These are phyloP conservation scores for Empis livida DNA, from an alignment of 2,888 invertebrate species.

Conservation along the genomic window DNA sequence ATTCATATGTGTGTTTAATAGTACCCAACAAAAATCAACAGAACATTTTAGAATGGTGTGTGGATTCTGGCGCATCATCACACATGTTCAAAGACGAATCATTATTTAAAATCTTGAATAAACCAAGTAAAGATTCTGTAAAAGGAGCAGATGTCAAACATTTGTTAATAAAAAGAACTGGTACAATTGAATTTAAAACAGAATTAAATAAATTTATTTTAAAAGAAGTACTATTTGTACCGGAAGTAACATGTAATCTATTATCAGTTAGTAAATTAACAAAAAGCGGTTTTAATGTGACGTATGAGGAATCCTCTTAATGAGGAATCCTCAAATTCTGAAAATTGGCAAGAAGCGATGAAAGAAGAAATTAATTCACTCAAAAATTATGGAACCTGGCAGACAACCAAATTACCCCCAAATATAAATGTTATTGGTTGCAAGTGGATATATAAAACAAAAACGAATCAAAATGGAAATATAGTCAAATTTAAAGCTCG, in stretches of 20 bases:
- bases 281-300: conserved; percentile 5
- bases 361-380: neutral
- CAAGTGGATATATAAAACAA: neutral
- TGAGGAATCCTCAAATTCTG: neutral
- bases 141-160: conserved; percentile 11
- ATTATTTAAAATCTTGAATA: conserved; percentile 9
- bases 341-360: neutral
- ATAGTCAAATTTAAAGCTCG: conserved; percentile 1
- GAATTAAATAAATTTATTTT: conserved; percentile 1
- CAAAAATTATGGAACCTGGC: neutral
- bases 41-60: conserved; percentile 7
- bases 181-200: conserved; percentile 4
- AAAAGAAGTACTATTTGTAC: conserved; percentile 12
- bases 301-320: neutral
- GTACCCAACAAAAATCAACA: neutral
- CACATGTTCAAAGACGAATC: conserved; percentile 10
- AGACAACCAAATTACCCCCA: neutral
- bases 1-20: neutral
- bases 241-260: conserved; percentile 10
- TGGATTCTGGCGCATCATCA: conserved; percentile 14
- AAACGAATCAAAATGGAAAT: neutral
- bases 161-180: conserved; percentile 7
- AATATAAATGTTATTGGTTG: neutral
- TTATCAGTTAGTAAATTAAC: conserved; percentile 7
- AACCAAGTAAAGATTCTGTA: conserved; percentile 8